These are phyloP conservation scores for Megalopta genalis DNA, from an alignment of 1,140 invertebrate species.

Conservation along the genomic window DNA sequence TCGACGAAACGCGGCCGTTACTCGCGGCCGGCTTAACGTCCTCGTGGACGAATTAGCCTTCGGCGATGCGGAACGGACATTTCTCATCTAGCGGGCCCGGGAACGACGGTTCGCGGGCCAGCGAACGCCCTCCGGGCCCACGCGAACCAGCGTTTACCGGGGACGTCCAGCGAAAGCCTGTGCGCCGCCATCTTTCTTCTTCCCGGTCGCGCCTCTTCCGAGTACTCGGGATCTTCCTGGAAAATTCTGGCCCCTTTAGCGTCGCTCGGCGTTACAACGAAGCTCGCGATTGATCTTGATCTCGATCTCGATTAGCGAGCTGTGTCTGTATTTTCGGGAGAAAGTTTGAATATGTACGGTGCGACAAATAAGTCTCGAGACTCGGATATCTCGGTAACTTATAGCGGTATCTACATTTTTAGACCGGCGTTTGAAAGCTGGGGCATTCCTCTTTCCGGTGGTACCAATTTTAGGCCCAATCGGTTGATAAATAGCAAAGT, in stretches of 20 bases:
- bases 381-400: too few relatives aligned
- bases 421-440: too few relatives aligned
- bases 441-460: too few relatives aligned
- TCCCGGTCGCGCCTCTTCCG: conserved; percentile 15
- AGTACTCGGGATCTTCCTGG: conserved; percentile 37
- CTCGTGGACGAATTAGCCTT: conserved; percentile 59
- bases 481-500: too few relatives aligned
- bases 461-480: too few relatives aligned
- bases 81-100: conserved; percentile 49
- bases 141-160: conserved; percentile 45
- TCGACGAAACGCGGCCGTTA: conserved; percentile 35
- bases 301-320: not conserved
- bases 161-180: conserved; percentile 22
- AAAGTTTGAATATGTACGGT: too few relatives aligned
- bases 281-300: not conserved
- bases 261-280: not conserved
- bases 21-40: conserved; percentile 39
- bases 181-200: conserved; percentile 13
- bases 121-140: conserved; percentile 1
- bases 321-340: too few relatives aligned
- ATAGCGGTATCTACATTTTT: too few relatives aligned
- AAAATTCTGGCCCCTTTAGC: conserved; percentile 37
- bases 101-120: conserved; percentile 11
- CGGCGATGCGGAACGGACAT: conserved; percentile 58
- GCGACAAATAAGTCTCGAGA: too few relatives aligned